A percentile compares a stretch with the other conserved stretches of the same genome.
Conservation (phyloP, 2,797 vertebrate species). For the Cheirogaleus major region DNA sequence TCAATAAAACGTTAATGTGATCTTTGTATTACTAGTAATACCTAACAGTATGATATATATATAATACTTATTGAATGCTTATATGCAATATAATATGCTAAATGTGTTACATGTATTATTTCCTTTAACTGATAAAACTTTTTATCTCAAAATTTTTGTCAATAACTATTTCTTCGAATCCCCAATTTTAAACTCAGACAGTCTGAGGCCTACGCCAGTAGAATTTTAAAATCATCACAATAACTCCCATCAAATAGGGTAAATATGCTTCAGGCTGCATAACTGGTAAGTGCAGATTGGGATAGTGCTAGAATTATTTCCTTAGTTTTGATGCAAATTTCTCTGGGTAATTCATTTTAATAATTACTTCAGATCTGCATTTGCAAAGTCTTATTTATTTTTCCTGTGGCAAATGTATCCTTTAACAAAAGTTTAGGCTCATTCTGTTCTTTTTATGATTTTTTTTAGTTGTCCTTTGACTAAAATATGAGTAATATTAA, state of each 20-base stretch:
- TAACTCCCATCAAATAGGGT: background rate
- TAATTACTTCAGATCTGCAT: conserved; percentile 46
- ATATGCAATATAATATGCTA: background rate
- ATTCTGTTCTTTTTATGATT: background rate
- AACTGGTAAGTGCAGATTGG: background rate
- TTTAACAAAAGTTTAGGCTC: conserved; percentile 4
- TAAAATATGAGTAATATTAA: background rate
- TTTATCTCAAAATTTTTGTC: background rate
- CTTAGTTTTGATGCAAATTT: conserved; percentile 41
- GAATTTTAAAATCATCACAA: background rate
- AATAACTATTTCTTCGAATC: background rate
- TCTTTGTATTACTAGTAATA: background rate
- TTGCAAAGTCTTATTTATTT: conserved; percentile 34
- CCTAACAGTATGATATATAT: background rate
- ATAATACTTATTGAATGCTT: background rate
- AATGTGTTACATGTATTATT: background rate
- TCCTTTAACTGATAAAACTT: background rate
- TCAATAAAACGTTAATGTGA: conserved; percentile 12
- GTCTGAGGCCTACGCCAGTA: background rate
- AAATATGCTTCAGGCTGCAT: background rate
- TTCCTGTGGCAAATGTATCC: background rate
- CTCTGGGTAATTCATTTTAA: conserved; percentile 24
- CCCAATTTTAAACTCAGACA: background rate
- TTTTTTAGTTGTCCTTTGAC: conserved; percentile 17
- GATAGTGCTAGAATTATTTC: conserved; percentile 18